A percentile compares a stretch with the other conserved stretches of the same genome.
Evolutionary conservation across 2,888 invertebrate genomes (phyloP).

Genomic region (Drosophila hamatofila): DNA sequence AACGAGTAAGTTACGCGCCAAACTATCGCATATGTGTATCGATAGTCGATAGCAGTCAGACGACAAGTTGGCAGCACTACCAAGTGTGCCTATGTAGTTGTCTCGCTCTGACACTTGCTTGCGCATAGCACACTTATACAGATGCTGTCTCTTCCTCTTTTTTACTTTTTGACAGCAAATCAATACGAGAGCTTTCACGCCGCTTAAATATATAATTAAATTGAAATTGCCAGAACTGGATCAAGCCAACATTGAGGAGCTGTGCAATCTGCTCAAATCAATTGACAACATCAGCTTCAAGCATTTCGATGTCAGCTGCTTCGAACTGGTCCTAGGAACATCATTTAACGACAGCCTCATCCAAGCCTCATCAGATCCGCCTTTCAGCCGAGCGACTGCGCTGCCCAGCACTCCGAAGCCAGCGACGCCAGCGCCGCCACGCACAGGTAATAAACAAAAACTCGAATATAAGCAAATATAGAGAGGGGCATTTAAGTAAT

Average conservation of each 20-base stretch:
- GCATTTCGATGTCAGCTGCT: constrained; percentile 84
- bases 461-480: neutral
- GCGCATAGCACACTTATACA: constrained; percentile 14
- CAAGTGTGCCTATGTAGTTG: constrained; percentile 29
- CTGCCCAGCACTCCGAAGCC: constrained; percentile 51
- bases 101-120: constrained; percentile 50
- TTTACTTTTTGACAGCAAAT: constrained; percentile 78
- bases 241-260: constrained; percentile 74
- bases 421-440: constrained; percentile 50
- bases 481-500: neutral
- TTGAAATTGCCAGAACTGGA: constrained; percentile 83
- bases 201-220: constrained; percentile 83
- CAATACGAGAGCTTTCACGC: constrained; percentile 84
- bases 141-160: constrained; percentile 32
- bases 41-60: constrained; percentile 41
- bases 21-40: constrained; percentile 33
- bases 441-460: constrained; percentile 48
- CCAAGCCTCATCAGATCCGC: constrained; percentile 73
- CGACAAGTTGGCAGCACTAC: constrained; percentile 49
- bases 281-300: constrained; percentile 84
- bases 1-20: constrained; percentile 74
- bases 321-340: constrained; percentile 82
- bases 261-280: constrained; percentile 82
- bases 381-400: constrained; percentile 55
- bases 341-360: constrained; percentile 84